Evolutionary conservation across 2,113 vertebrate species (phyloP).

Genomic region (Nycticryphes semicollaris): DNA sequence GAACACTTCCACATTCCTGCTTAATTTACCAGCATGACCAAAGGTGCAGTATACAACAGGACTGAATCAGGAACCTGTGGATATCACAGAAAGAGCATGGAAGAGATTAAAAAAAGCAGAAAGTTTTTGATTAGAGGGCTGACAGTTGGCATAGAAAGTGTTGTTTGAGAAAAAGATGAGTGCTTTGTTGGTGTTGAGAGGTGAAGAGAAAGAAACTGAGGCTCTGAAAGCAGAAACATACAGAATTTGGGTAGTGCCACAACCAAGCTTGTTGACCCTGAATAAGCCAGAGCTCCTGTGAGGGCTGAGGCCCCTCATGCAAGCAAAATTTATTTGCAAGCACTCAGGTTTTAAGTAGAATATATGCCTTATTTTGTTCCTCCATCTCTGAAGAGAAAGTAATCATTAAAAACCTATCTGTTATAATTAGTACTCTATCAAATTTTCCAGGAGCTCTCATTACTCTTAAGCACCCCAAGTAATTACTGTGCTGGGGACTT

Average conservation of each 20-base stretch:
- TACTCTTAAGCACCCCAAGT: slow-evolving; percentile 17
- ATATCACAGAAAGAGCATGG: not conserved
- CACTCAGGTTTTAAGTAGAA: not conserved
- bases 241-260: not conserved
- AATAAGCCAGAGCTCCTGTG: not conserved
- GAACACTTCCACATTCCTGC: not conserved
- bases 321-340: not conserved
- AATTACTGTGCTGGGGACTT: slow-evolving; percentile 51
- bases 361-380: not conserved
- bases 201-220: not conserved
- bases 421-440: slow-evolving; percentile 36
- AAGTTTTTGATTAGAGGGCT: not conserved
- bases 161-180: not conserved
- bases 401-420: slow-evolving; percentile 41
- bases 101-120: not conserved
- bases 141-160: not conserved
- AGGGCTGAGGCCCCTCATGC: not conserved
- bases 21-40: not conserved
- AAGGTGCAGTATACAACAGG: not conserved
- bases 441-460: slow-evolving; percentile 18
- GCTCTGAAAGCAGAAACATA: not conserved
- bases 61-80: not conserved
- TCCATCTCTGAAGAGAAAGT: not conserved
- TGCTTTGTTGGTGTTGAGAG: not conserved
- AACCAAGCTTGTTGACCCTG: not conserved